Percentiles rank a stretch among this genome's conserved stretches.
Conservation (phyloP, 1,140 invertebrate species). For the Diabrotica virgifera region DNA sequence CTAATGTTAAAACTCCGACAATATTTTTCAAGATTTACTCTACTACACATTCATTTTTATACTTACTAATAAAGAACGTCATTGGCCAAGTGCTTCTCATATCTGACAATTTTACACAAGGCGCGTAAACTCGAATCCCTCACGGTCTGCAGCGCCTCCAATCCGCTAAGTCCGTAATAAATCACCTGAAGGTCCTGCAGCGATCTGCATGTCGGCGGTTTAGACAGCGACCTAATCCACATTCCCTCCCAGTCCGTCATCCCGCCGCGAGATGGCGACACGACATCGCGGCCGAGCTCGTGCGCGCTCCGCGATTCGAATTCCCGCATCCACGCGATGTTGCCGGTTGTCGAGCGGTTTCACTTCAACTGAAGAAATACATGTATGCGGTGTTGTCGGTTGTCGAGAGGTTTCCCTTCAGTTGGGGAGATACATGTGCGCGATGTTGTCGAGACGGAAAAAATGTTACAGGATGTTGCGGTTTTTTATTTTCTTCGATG, state of each 20-base stretch:
- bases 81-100: conserved; percentile 73
- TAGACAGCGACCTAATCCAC: conserved; percentile 60
- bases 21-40: too few relatives aligned
- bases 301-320: conserved; percentile 17
- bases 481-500: too few relatives aligned
- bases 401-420: too few relatives aligned
- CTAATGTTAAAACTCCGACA: too few relatives aligned
- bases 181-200: conserved; percentile 75
- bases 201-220: conserved; percentile 60
- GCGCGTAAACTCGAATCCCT: conserved; percentile 67
- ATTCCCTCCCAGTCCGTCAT: conserved; percentile 61
- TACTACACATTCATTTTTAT: conserved; percentile 9
- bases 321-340: conserved; percentile 6
- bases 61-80: conserved; percentile 80
- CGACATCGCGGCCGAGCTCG: conserved; percentile 20
- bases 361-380: too few relatives aligned
- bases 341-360: neutral
- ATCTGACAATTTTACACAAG: conserved; percentile 69
- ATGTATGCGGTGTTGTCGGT: too few relatives aligned
- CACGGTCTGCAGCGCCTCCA: conserved; percentile 70
- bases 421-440: too few relatives aligned
- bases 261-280: conserved; percentile 35
- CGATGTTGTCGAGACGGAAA: too few relatives aligned
- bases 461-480: too few relatives aligned
- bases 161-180: conserved; percentile 68